Evolutionary conservation across 2,888 invertebrate species (phyloP), one percentile per base, ranked within the genome.

Genomic region (Drosophila leonis): DNA sequence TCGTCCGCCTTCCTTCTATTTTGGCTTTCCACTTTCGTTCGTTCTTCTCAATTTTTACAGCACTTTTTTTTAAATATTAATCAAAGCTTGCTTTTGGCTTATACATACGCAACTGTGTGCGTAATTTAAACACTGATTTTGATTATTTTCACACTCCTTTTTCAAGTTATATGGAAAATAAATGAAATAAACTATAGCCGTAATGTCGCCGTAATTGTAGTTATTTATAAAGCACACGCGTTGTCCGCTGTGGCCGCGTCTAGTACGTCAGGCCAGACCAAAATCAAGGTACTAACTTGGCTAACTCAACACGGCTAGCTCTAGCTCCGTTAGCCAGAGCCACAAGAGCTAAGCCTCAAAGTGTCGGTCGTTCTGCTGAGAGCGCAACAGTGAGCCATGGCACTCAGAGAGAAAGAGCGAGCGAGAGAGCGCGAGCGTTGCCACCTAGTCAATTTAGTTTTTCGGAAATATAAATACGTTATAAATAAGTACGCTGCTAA

Each of bases 281-380:
- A 84, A 78, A 80, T 52, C 68, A 79, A 78, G 74, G n/a, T 77
- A 83, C 86, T 88, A 83, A 86, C 83, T 82, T 84, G 82, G 73
- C 75, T 80, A 80, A 80, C 83, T 72, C 80, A 67, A 71, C 60
- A 68, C 83, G 69, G 76, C 73, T 83, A 73, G 81, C 68, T 56
- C 68, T 79, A 65, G 65, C 75, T 56, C 60, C 51, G 65, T 77
- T 78, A 78, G 78, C 68, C 64, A 52, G 56, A 73, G 73, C 57
- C 55, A 42, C 18, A 42, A 75, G 77, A 72, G 82, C 82, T 81
- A 78, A 81, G 82, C 78, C 78, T 68, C 39, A 61, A 75, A 64
- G 44, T 57, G 49, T 33, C 31, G 33, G 52, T 31, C 41, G 44
- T 37, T 13, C 27, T 33, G 31, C 12, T 12, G 64, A 64, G 64